Evolutionary conservation across 1,140 invertebrate genomes (phyloP), one percentile per base, ranked within the genome.

Genomic region (Microplitis mediator): DNA sequence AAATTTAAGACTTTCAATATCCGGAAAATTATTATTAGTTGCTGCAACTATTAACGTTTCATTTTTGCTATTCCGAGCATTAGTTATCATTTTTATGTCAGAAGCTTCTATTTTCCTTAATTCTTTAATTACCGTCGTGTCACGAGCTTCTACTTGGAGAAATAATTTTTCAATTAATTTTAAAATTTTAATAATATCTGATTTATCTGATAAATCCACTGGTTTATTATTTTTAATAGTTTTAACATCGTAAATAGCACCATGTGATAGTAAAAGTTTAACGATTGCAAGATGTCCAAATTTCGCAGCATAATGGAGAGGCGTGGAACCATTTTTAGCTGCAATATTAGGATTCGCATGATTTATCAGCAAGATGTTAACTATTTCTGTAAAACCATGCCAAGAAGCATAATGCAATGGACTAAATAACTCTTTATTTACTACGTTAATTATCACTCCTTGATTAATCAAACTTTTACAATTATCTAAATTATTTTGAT

Each of bases 241-340:
- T 16, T 85, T 82, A 63, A 83, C 83, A 72, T 90, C 86, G 3
- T 88, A 81, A 78, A 88, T 79, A 0, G 84, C 88, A 0, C 86
- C 86, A 9, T 82, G 81, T 8, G 81, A 79, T 13, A 90, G 32
- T 9, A 90, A 68, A 0, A 80, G 76, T 58, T 87, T 79, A 4
- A 87, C 86, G 8, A 89, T 85, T 35, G 87, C 82, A 35, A 79
- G 76, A 64, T 89, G 85, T 1, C 85, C 86, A 71, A 86, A 88
- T 74, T 86, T 85, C 72, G 86, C 86, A 36, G 89, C 88, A 16
- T 88, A 76, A 72, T 89, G 86, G 3, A 90, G 80, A 0, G 87
- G 83, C 4, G 88, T 89, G 16, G 14, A 23, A 16, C 70, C 74
- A 85, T 72, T 66, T 50, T 69, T 73, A 60, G 69, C 76, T 68